Evolutionary conservation across 2,888 invertebrate species (phyloP).

Genomic region (Perizoma flavofasciatum): DNA sequence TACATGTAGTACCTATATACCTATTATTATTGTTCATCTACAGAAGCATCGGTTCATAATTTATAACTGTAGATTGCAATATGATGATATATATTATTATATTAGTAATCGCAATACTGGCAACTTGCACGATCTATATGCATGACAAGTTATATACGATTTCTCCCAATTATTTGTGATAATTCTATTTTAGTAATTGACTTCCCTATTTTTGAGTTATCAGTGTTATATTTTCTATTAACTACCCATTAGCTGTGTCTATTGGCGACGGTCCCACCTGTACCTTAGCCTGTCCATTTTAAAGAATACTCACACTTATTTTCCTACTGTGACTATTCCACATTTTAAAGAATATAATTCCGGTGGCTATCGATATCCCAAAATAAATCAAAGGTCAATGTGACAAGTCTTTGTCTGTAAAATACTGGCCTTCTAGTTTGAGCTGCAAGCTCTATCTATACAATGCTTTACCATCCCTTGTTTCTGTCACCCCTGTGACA

Average conservation of each 20-base stretch:
- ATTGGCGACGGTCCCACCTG: constrained; percentile 11
- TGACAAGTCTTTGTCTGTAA: constrained; percentile 5
- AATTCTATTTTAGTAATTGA: constrained; percentile 35
- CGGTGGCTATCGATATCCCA: constrained; percentile 19
- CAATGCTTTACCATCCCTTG: constrained; percentile 11
- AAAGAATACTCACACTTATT: constrained; percentile 19
- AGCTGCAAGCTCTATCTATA: constrained; percentile 3
- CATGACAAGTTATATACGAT: constrained; percentile 61
- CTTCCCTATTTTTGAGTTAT: constrained; percentile 8
- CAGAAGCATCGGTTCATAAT: constrained; percentile 69
- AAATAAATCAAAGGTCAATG: constrained; percentile 2
- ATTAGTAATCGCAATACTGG: constrained; percentile 57
- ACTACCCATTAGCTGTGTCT: constrained; percentile 3
- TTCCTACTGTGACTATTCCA: constrained; percentile 24
- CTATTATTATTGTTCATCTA: constrained; percentile 58
- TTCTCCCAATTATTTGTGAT: constrained; percentile 55
- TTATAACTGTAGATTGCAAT: constrained; percentile 50
- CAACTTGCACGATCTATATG: constrained; percentile 54
- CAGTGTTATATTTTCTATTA: background rate
- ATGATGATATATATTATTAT: constrained; percentile 25
- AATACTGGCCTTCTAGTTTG: constrained; percentile 2
- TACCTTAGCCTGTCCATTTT: constrained; percentile 22
- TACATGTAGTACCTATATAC: constrained; percentile 68
- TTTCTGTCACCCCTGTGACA: constrained; percentile 40
- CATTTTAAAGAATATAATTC: constrained; percentile 6